Conservation (phyloP, 2,888 invertebrate genomes). For the Nymphalis c-album region DNA sequence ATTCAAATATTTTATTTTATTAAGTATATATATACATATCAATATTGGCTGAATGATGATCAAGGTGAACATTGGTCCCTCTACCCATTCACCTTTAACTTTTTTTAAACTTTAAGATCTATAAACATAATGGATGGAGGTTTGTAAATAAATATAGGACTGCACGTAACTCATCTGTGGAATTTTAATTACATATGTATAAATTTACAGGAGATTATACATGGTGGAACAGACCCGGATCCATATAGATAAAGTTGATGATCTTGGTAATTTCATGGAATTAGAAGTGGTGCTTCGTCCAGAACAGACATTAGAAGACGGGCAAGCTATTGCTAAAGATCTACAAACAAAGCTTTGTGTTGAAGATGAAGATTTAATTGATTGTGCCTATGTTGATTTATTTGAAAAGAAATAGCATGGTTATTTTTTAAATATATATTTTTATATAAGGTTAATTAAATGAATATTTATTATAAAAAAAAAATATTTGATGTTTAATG, state of each 20-base stretch:
- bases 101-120: too few species aligned
- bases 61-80: too few species aligned
- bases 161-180: too few species aligned
- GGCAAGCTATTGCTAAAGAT: constrained; percentile 85
- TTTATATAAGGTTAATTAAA: too few species aligned
- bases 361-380: constrained; percentile 82
- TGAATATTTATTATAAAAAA: neutral
- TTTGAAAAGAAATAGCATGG: constrained; percentile 58
- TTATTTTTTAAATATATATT: neutral
- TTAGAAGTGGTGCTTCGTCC: constrained; percentile 88
- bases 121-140: too few species aligned
- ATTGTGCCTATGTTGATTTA: constrained; percentile 89
- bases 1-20: too few species aligned
- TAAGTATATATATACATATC: too few species aligned
- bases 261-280: constrained; percentile 91
- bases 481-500: neutral
- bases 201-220: constrained; percentile 83
- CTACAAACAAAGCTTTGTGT: constrained; percentile 86
- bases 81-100: too few species aligned
- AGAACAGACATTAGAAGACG: constrained; percentile 85
- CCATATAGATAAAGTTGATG: constrained; percentile 92
- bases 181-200: neutral
- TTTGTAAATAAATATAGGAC: too few species aligned
- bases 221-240: constrained; percentile 91
- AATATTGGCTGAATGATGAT: too few species aligned